Percentiles rank a stretch among this genome's conserved stretches.
These are phyloP conservation scores for Drosophila subpulchrella DNA, from an alignment of 1,140 invertebrate genomes.

Conservation along the genomic window DNA sequence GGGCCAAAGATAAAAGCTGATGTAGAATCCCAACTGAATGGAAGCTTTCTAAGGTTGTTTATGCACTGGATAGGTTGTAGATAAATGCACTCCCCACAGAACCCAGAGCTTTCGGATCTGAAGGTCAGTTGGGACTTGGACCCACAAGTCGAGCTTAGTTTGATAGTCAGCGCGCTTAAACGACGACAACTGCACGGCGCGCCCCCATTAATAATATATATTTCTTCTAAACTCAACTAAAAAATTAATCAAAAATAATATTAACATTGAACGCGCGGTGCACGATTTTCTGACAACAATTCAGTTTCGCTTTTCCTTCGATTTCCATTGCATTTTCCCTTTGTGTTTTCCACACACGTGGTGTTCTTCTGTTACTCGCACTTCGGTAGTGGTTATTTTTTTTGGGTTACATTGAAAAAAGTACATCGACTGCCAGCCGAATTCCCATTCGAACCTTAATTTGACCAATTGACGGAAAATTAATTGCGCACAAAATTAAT, in stretches of 20 bases:
- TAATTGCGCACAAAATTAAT: conserved; percentile 57
- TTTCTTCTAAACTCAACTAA: background rate
- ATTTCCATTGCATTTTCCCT: conserved; percentile 23
- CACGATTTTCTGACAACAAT: conserved; percentile 41
- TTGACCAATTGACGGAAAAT: conserved; percentile 72
- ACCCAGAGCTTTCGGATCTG: conserved; percentile 33
- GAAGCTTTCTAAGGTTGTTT: conserved; percentile 35
- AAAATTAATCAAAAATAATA: conserved; percentile 3
- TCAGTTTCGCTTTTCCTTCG: conserved; percentile 34
- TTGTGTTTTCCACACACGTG: conserved; percentile 66
- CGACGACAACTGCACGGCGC: conserved; percentile 64
- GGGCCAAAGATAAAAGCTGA: background rate
- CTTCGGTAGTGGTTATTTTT: conserved; percentile 68
- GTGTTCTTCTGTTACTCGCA: conserved; percentile 58
- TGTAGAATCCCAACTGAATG: background rate
- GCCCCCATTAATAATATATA: conserved; percentile 43
- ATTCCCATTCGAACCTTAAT: conserved; percentile 31
- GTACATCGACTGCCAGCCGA: conserved; percentile 53
- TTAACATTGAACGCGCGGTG: conserved; percentile 1
- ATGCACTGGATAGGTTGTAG: background rate
- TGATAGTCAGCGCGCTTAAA: conserved; percentile 68
- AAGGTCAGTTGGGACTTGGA: conserved; percentile 73
- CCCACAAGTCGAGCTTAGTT: conserved; percentile 17
- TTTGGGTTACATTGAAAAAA: conserved; percentile 57
- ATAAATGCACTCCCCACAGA: background rate